Evolutionary conservation across 1,140 invertebrate genomes (phyloP), one percentile per base, ranked within the genome.

Genomic region (Palaemon carinicauda): DNA sequence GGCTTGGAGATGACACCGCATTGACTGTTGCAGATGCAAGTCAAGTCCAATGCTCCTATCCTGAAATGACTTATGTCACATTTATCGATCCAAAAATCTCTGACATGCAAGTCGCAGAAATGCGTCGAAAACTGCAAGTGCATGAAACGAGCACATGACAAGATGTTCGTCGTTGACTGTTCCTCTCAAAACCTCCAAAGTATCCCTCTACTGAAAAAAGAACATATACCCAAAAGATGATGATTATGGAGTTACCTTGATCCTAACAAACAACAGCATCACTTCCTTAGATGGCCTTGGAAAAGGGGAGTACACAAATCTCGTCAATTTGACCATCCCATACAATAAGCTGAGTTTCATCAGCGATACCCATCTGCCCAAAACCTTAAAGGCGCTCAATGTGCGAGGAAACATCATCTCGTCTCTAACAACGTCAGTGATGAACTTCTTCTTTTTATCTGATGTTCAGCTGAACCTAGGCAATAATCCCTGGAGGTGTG

Each of bases 401-500:
- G 33, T 95, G 7, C 89, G 93, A 31, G 88, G 92, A 75, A 95
- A 95, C 89, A 92, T 93, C 50, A 80, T 95, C 1, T 91, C 91
- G 2, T 56, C 33, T 41, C 60, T 86, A 12, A 29, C 65, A 50
- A 24, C 56, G 27, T 77, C 83, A 17, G 15, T 88, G 1, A 19
- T 88, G 17, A 73, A 60, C 10, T 82, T 71, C 51, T 29, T 88
- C 19, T 86, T 86, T 56, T 78, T 77, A 10, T 74, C 95, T 0
- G 84, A 90, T 9, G 79, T 93, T 9, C 82, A 77, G 5, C 60
- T 95, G 1, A 91, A 90, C 7, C 91, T 96, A 0, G 91, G 93
- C 24, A 90, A 91, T 4, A 96, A 96, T 91, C 94, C 94, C 0
- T 95, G 94, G 92, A 71, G 69, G 1, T 96, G 95, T 90, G 92